Conservation (phyloP, 2,888 invertebrate genomes). For the Hirtodrosophila alboralis region DNA sequence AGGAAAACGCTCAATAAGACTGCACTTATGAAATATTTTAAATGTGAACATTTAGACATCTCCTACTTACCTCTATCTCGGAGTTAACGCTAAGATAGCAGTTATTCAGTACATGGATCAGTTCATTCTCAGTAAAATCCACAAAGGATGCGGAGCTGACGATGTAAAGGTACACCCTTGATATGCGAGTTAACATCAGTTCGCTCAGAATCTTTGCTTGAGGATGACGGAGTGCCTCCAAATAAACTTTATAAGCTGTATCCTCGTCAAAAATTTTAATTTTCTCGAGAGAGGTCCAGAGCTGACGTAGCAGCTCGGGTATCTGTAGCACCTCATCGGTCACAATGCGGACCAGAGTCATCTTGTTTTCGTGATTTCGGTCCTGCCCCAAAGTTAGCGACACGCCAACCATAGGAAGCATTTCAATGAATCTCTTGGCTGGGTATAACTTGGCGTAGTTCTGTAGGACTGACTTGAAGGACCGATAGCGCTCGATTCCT, state of each 20-base stretch:
- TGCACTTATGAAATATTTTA: no score
- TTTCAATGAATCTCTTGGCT: conserved; percentile 58
- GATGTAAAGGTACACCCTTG: conserved; percentile 61
- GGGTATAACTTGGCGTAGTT: conserved; percentile 63
- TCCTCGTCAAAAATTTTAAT: conserved; percentile 71
- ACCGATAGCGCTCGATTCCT: conserved; percentile 59
- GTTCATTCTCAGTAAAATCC: conserved; percentile 54
- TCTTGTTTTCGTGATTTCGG: conserved; percentile 17
- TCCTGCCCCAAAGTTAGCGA: not conserved
- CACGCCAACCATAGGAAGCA: conserved; percentile 41
- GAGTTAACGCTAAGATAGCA: conserved; percentile 67
- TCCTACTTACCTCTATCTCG: conserved; percentile 55
- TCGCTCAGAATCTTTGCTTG: conserved; percentile 56
- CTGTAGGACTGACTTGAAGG: conserved; percentile 52
- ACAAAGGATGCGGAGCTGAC: conserved; percentile 62
- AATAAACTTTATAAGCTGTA: conserved; percentile 60
- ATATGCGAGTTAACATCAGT: conserved; percentile 65
- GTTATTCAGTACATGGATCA: conserved; percentile 52
- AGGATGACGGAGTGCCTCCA: conserved; percentile 58
- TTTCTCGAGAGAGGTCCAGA: conserved; percentile 54
- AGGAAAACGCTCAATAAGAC: no score
- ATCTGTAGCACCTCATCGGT: conserved; percentile 58
- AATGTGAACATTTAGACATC: no score
- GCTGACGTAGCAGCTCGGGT: conserved; percentile 55
- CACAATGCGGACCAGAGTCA: conserved; percentile 46